Percentiles rank a stretch among this genome's conserved stretches.
Conservation (phyloP, 2,113 vertebrate genomes). For the Petrocephalus microphthalmus region DNA sequence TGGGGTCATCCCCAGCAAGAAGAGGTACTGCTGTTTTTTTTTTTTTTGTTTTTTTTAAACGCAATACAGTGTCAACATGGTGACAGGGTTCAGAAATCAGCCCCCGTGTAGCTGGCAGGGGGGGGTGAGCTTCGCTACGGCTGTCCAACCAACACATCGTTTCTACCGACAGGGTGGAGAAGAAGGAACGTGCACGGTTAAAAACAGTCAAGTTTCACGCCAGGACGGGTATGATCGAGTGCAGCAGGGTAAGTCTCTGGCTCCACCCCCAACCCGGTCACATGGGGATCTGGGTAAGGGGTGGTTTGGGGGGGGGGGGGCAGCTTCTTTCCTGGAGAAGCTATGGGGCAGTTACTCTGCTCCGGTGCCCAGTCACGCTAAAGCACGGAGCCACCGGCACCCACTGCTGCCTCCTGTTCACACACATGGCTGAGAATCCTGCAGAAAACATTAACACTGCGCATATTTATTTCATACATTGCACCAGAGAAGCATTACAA, state of each 20-base stretch:
- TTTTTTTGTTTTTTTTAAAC: not conserved
- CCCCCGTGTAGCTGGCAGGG: not conserved
- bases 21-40: slow-evolving; percentile 64
- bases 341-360: not conserved
- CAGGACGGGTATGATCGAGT: slow-evolving; percentile 95
- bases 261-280: not conserved
- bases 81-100: not conserved
- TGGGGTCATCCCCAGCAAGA: slow-evolving; percentile 97
- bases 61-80: not conserved
- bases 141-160: not conserved
- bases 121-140: not conserved
- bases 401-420: not conserved
- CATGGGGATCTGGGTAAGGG: not conserved
- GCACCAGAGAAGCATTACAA: not conserved
- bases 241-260: slow-evolving; percentile 77
- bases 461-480: too few species aligned
- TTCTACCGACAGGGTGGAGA: slow-evolving; percentile 65
- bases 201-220: slow-evolving; percentile 99
- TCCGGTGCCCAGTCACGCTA: not conserved
- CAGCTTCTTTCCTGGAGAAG: not conserved
- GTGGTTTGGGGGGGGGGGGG: not conserved
- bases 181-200: slow-evolving; percentile 93
- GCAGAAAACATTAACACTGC: too few species aligned
- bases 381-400: not conserved
- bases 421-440: too few species aligned